Evolutionary conservation across 2,113 vertebrate genomes (phyloP).

Genomic region (Zosterops borbonicus): DNA sequence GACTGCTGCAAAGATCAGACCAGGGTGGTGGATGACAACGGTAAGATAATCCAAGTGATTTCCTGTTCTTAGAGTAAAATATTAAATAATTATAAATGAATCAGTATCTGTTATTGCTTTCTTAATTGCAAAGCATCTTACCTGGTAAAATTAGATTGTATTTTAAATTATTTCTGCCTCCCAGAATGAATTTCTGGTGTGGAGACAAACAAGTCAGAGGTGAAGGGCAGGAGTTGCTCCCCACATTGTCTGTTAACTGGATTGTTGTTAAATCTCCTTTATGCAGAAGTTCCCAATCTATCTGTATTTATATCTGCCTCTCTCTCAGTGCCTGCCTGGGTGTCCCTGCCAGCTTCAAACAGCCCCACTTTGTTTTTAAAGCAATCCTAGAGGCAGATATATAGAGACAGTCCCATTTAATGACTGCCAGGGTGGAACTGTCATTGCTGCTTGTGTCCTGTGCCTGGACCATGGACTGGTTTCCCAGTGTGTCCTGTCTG

Average conservation of each 20-base stretch:
- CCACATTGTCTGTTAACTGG: background rate
- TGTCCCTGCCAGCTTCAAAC: background rate
- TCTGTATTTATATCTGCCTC: background rate
- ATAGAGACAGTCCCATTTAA: background rate
- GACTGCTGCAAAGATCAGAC: slow-evolving; percentile 98
- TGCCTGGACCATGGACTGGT: background rate
- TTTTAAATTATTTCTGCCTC: background rate
- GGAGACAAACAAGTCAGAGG: background rate
- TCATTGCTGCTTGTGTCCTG: background rate
- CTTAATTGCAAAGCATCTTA: background rate
- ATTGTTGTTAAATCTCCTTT: background rate
- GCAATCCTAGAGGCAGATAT: background rate
- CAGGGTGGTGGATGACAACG: slow-evolving; percentile 97
- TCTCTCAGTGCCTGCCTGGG: background rate
- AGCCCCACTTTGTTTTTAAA: background rate
- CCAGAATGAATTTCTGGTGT: background rate
- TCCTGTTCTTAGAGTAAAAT: background rate
- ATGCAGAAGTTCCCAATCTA: background rate
- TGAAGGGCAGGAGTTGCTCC: background rate
- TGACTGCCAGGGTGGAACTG: background rate
- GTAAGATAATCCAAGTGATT: slow-evolving; percentile 68
- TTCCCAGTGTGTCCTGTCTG: background rate
- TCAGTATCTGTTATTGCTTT: background rate
- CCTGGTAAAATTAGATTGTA: background rate
- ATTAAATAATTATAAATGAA: background rate